Conservation (phyloP, 2,888 invertebrate genomes). For the Coleophora flavipennella region DNA sequence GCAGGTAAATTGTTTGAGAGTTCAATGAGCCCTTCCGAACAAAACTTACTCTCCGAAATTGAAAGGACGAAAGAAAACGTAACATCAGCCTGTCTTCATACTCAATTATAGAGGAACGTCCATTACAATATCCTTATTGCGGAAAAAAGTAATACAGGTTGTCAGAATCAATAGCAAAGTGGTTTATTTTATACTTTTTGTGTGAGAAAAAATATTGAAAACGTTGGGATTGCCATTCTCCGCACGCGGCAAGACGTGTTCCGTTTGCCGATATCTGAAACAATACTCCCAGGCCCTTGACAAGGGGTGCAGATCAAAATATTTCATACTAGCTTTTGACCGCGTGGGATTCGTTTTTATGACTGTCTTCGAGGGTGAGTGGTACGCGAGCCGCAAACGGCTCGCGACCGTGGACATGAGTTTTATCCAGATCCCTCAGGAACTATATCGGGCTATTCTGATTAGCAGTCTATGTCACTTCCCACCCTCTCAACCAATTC, state of each 20-base stretch:
- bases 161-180: slow-evolving; percentile 29
- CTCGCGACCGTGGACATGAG: too few relatives aligned
- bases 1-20: too few relatives aligned
- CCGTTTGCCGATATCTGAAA: slow-evolving; percentile 56
- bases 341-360: too few relatives aligned
- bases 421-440: too few relatives aligned
- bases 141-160: slow-evolving; percentile 14
- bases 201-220: slow-evolving; percentile 55
- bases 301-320: slow-evolving; percentile 58
- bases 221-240: slow-evolving; percentile 41
- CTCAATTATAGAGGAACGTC: neutral
- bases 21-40: too few relatives aligned
- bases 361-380: too few relatives aligned
- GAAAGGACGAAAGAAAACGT: too few relatives aligned
- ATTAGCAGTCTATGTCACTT: too few relatives aligned
- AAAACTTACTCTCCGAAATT: neutral
- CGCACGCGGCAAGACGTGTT: slow-evolving; percentile 52
- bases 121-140: neutral
- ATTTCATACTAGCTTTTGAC: slow-evolving; percentile 20
- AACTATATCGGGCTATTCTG: too few relatives aligned
- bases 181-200: slow-evolving; percentile 35
- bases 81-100: too few relatives aligned
- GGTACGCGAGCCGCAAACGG: too few relatives aligned
- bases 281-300: slow-evolving; percentile 54
- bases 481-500: too few relatives aligned